These are phyloP conservation scores for Rotaria macrura DNA, from an alignment of 2,888 invertebrate species.

Conservation along the genomic window DNA sequence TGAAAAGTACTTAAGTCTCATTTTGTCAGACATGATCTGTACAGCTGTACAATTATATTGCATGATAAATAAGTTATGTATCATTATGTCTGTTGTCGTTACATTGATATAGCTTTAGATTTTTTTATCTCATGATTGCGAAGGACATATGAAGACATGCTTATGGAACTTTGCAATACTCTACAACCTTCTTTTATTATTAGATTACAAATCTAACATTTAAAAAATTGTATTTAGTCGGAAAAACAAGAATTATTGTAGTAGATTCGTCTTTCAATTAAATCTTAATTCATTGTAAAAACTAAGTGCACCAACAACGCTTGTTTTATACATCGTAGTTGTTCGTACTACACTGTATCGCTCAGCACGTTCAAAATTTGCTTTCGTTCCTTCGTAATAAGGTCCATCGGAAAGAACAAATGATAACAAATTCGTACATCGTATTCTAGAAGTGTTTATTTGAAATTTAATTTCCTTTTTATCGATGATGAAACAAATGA, in stretches of 20 bases:
- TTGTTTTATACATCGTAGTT: conserved; percentile 85
- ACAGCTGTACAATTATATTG: too few relatives aligned
- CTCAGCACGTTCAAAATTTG: conserved; percentile 96
- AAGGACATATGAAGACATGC: too few relatives aligned
- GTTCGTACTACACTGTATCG: conserved; percentile 87
- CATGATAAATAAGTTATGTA: too few relatives aligned
- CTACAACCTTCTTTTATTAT: too few relatives aligned
- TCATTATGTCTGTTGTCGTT: too few relatives aligned
- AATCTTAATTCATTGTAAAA: conserved; percentile 91
- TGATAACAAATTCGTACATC: conserved; percentile 79
- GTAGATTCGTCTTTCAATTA: conserved; percentile 57
- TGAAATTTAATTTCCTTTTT: neutral
- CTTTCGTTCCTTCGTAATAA: conserved; percentile 95
- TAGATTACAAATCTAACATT: too few relatives aligned
- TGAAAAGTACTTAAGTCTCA: too few relatives aligned
- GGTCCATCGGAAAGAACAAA: conserved; percentile 91
- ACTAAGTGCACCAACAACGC: conserved; percentile 77
- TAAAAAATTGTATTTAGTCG: too few relatives aligned
- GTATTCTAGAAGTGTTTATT: conserved; percentile 55
- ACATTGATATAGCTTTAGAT: too few relatives aligned
- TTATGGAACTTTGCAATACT: too few relatives aligned
- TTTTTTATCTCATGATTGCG: too few relatives aligned
- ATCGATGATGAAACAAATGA: neutral
- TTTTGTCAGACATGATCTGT: too few relatives aligned
- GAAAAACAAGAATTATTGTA: neutral